phyloP scores from a whole-genome alignment of 2,113 vertebrate species.

The Phyllopteryx taeniolatus region DNA sequence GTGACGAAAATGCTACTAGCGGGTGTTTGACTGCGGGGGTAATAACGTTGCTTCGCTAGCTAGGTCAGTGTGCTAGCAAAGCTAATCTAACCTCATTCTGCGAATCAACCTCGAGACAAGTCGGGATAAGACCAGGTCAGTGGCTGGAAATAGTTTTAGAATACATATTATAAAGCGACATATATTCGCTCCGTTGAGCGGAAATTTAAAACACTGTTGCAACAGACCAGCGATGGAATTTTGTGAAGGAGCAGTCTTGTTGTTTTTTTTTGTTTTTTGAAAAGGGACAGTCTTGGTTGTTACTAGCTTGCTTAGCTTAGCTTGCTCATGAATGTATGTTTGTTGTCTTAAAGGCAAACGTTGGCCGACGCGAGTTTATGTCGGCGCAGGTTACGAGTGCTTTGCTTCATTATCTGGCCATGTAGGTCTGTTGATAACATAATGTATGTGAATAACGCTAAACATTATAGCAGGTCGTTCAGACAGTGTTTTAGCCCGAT shows the following conservation, averaged over 20 bases:
- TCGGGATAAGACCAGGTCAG: conserved; percentile 81
- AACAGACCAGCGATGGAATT: not conserved
- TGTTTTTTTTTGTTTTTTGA: conserved; percentile 1
- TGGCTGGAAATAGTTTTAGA: conserved; percentile 33
- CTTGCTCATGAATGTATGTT: not conserved
- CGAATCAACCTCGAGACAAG: conserved; percentile 79
- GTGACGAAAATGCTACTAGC: conserved; percentile 8
- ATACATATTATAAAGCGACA: not conserved
- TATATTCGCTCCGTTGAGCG: not conserved
- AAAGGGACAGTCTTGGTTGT: conserved; percentile 24
- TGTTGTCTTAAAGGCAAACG: not conserved
- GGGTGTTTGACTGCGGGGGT: conserved; percentile 39
- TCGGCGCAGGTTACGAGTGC: not conserved
- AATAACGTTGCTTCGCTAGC: conserved; percentile 54
- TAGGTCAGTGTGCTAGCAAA: conserved; percentile 34
- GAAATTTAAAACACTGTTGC: not conserved
- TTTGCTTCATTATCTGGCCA: not conserved
- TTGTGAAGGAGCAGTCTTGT: not conserved
- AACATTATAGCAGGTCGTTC: not conserved
- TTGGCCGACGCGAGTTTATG: not conserved
- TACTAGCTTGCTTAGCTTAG: conserved; percentile 39
- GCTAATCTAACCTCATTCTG: conserved; percentile 69
- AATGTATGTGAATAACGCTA: not conserved
- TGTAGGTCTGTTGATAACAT: not conserved
- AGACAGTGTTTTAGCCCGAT: not conserved